Evolutionary conservation across 1,140 invertebrate genomes (phyloP).

Genomic region (Andrena cerasifolii): DNA sequence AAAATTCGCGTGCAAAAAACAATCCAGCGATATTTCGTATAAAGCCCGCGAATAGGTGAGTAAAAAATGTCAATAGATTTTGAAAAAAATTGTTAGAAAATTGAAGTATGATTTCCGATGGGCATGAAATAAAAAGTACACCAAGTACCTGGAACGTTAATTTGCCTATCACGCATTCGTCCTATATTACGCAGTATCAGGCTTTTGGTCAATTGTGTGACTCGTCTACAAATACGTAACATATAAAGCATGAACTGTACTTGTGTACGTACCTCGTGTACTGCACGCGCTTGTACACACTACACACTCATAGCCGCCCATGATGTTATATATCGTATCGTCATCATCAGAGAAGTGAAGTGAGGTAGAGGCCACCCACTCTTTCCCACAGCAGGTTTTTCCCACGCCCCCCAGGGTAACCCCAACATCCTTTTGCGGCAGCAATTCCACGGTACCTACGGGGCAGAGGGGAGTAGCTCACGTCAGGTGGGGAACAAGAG

Average conservation of each 20-base stretch:
- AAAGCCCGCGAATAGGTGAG: too few relatives aligned
- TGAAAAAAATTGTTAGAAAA: neutral
- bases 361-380: slow-evolving; percentile 87
- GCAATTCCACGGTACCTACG: slow-evolving; percentile 77
- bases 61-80: neutral
- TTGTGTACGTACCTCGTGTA: slow-evolving; percentile 8
- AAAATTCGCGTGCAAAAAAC: too few relatives aligned
- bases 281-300: slow-evolving; percentile 18
- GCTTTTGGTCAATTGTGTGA: slow-evolving; percentile 27
- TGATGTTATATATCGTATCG: slow-evolving; percentile 65
- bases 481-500: slow-evolving; percentile 65
- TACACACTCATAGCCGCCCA: slow-evolving; percentile 45
- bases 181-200: slow-evolving; percentile 53
- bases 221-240: slow-evolving; percentile 21
- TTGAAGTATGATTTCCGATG: neutral
- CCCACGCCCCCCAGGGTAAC: slow-evolving; percentile 89
- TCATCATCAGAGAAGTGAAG: slow-evolving; percentile 74
- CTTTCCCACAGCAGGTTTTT: slow-evolving; percentile 91
- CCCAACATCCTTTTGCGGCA: slow-evolving; percentile 86
- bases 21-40: too few relatives aligned
- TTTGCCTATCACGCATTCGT: slow-evolving; percentile 41
- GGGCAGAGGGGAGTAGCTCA: slow-evolving; percentile 50
- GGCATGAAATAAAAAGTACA: slow-evolving; percentile 12
- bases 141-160: slow-evolving; percentile 23
- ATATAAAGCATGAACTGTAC: slow-evolving; percentile 9